phyloP scores from a whole-genome alignment of 2,113 vertebrate species.

The Miniopterus natalensis region DNA sequence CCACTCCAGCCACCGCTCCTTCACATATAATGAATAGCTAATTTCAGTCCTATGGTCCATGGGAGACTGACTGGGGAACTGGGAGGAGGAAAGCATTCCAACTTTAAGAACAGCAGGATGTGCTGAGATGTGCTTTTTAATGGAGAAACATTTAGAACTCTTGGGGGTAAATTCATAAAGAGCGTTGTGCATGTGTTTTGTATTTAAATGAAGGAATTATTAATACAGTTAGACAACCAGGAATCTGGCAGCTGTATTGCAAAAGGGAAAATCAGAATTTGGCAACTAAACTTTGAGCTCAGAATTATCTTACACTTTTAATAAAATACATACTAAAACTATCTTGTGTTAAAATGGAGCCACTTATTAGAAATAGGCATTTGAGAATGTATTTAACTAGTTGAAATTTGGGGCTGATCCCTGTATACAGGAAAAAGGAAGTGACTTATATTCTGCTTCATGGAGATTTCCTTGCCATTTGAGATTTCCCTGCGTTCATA shows the following conservation, averaged over 20 bases:
- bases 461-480: slow-evolving; percentile 38
- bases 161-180: slow-evolving; percentile 80
- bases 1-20: slow-evolving; percentile 81
- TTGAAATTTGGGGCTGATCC: slow-evolving; percentile 56
- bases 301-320: slow-evolving; percentile 22
- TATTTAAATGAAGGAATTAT: slow-evolving; percentile 81
- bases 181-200: slow-evolving; percentile 76
- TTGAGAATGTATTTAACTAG: slow-evolving; percentile 23
- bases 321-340: slow-evolving; percentile 19
- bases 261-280: slow-evolving; percentile 53
- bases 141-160: slow-evolving; percentile 82
- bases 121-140: slow-evolving; percentile 85
- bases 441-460: slow-evolving; percentile 9
- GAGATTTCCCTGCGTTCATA: slow-evolving; percentile 7
- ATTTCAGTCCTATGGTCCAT: slow-evolving; percentile 85
- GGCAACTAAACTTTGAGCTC: not conserved
- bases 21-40: slow-evolving; percentile 89
- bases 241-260: not conserved
- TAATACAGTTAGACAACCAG: slow-evolving; percentile 62
- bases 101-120: slow-evolving; percentile 80
- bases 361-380: slow-evolving; percentile 57
- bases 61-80: slow-evolving; percentile 69
- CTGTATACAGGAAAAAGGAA: not conserved
- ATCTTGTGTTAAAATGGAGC: not conserved
- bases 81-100: slow-evolving; percentile 69